Conservation (phyloP, 2,113 vertebrate species). For the Heterotilapia buettikoferi region DNA sequence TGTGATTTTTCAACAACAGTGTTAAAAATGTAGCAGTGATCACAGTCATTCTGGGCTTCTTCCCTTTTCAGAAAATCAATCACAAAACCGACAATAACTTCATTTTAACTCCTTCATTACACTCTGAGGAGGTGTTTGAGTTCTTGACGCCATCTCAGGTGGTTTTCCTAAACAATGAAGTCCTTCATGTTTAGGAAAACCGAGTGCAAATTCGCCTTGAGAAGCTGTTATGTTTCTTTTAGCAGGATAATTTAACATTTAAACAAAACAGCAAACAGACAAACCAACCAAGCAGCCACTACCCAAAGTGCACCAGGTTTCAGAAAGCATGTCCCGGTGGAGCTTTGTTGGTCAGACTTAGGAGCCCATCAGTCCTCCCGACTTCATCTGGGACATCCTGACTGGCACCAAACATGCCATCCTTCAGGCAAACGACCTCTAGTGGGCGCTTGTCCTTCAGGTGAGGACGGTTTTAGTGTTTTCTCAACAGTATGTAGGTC, state of each 20-base stretch:
- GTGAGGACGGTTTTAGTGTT: constrained; percentile 35
- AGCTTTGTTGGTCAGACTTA: background rate
- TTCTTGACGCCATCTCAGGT: background rate
- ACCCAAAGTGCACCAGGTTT: background rate
- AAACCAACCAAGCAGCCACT: background rate
- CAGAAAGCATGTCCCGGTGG: background rate
- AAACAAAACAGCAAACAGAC: background rate
- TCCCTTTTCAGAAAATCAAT: background rate
- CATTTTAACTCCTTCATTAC: background rate
- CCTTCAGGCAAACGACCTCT: background rate
- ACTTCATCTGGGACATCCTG: background rate
- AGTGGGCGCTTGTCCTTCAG: background rate
- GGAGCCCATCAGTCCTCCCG: background rate
- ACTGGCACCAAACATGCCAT: background rate
- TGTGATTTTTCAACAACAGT: background rate
- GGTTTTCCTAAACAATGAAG: background rate
- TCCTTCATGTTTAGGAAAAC: background rate
- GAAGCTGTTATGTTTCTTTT: background rate
- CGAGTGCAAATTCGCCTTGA: background rate
- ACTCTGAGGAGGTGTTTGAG: background rate
- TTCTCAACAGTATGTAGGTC: constrained; percentile 64
- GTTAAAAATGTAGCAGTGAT: background rate
- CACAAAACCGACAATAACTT: background rate
- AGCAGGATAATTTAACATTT: background rate
- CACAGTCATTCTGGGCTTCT: background rate